Evolutionary conservation across 2,888 invertebrate species (phyloP).

Genomic region (Apotomis betuletana): DNA sequence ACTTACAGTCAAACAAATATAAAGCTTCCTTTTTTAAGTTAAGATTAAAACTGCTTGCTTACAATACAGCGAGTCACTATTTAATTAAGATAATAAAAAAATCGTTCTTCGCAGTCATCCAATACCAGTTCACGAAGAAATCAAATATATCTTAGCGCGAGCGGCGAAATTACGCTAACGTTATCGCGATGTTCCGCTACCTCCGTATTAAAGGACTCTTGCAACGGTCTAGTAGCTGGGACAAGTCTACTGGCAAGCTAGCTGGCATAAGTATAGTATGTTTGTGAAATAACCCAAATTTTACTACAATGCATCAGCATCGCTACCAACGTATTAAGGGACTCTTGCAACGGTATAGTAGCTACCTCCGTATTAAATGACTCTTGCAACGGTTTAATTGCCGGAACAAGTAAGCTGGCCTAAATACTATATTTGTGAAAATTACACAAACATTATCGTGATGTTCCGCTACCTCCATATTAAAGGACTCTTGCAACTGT

Average conservation of each 20-base stretch:
- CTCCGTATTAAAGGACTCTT: background rate
- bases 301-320: too few relatives aligned
- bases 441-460: constrained; percentile 4
- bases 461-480: constrained; percentile 1
- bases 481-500: background rate
- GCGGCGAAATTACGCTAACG: constrained; percentile 11
- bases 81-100: background rate
- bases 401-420: too few relatives aligned
- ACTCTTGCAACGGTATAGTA: too few relatives aligned
- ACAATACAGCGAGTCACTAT: too few relatives aligned
- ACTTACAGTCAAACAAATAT: too few relatives aligned
- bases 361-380: too few relatives aligned
- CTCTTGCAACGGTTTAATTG: too few relatives aligned
- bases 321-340: too few relatives aligned
- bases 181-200: constrained; percentile 13
- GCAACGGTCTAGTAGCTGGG: background rate
- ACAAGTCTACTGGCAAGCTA: background rate
- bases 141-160: constrained; percentile 6
- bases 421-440: background rate
- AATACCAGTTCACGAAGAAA: constrained; percentile 6
- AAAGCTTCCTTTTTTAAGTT: background rate
- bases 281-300: too few relatives aligned
- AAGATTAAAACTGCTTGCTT: too few relatives aligned
- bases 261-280: too few relatives aligned
- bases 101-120: background rate